Percentiles rank a stretch among this genome's conserved stretches.
Evolutionary conservation across 2,113 vertebrate genomes (phyloP).

Genomic region (Australoheros scitulus): DNA sequence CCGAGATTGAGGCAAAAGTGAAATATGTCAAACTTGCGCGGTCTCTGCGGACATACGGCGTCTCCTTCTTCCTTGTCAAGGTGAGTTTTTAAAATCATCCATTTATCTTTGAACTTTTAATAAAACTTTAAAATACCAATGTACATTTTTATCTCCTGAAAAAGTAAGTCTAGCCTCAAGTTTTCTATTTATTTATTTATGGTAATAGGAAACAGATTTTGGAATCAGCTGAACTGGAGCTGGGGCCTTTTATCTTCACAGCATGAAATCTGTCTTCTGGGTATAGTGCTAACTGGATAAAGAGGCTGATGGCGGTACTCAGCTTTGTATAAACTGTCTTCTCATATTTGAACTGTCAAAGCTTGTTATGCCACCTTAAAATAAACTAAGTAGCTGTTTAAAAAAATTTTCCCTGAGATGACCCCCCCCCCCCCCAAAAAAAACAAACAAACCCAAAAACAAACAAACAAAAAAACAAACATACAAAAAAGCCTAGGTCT

Average conservation of each 20-base stretch:
- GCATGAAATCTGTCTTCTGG: slow-evolving; percentile 34
- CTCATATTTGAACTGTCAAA: slow-evolving; percentile 30
- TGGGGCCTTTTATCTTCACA: slow-evolving; percentile 34
- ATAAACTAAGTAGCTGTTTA: too few relatives aligned
- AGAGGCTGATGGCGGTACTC: slow-evolving; percentile 11
- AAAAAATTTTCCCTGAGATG: too few relatives aligned
- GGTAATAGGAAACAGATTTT: slow-evolving; percentile 9
- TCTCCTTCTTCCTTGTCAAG: slow-evolving; percentile 98
- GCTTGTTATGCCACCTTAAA: slow-evolving; percentile 16
- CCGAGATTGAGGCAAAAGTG: slow-evolving; percentile 96
- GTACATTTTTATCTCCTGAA: not conserved
- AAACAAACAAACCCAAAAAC: too few relatives aligned
- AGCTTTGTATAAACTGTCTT: slow-evolving; percentile 8
- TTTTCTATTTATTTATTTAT: slow-evolving; percentile 1
- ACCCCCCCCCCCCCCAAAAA: too few relatives aligned
- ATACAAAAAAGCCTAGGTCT: too few relatives aligned
- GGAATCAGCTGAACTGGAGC: slow-evolving; percentile 8
- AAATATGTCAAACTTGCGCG: slow-evolving; percentile 97
- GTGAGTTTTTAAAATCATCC: slow-evolving; percentile 65
- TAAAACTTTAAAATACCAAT: not conserved
- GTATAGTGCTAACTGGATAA: slow-evolving; percentile 32
- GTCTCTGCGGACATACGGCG: slow-evolving; percentile 92
- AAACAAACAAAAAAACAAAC: too few relatives aligned
- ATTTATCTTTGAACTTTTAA: not conserved
- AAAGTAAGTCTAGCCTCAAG: not conserved